Evolutionary conservation across 2,888 invertebrate species (phyloP).

Genomic region (Ornithoptera alexandrae): DNA sequence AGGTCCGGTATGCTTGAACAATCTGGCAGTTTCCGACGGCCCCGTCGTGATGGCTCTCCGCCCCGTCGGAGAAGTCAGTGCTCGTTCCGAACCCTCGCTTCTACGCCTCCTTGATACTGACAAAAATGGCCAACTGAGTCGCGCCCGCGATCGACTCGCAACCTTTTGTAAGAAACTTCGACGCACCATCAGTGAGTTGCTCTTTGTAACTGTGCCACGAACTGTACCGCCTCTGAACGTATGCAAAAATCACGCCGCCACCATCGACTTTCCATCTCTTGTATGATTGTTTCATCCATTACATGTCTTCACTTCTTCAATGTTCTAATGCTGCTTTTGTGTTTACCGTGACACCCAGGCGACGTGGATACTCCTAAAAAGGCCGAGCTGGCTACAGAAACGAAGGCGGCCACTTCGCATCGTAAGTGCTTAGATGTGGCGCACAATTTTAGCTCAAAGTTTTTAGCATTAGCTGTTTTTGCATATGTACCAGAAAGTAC

Average conservation of each 20-base stretch:
- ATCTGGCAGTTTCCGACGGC: constrained; percentile 68
- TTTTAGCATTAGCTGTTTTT: constrained; percentile 38
- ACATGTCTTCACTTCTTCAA: constrained; percentile 48
- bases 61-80: constrained; percentile 65
- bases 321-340: constrained; percentile 79
- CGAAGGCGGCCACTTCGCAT: constrained; percentile 73
- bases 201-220: constrained; percentile 21
- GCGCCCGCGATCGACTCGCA: constrained; percentile 69
- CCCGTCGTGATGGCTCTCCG: constrained; percentile 56
- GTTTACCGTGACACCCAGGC: constrained; percentile 73
- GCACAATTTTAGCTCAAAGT: constrained; percentile 51
- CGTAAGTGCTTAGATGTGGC: constrained; percentile 77
- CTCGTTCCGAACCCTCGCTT: constrained; percentile 69
- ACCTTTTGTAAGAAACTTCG: constrained; percentile 76
- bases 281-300: constrained; percentile 32
- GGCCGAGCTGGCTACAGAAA: constrained; percentile 73
- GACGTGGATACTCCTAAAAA: constrained; percentile 78
- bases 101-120: constrained; percentile 69
- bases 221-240: constrained; percentile 10
- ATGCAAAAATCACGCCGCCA: constrained; percentile 17
- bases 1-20: constrained; percentile 77
- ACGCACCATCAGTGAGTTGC: constrained; percentile 74
- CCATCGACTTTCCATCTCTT: constrained; percentile 24
- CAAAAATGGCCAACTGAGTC: constrained; percentile 67
- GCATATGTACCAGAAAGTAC: constrained; percentile 5